Percentiles rank a stretch among this genome's conserved stretches.
phyloP scores from a whole-genome alignment of 1,140 invertebrate genomes.

The Medauroidea extradentata region DNA sequence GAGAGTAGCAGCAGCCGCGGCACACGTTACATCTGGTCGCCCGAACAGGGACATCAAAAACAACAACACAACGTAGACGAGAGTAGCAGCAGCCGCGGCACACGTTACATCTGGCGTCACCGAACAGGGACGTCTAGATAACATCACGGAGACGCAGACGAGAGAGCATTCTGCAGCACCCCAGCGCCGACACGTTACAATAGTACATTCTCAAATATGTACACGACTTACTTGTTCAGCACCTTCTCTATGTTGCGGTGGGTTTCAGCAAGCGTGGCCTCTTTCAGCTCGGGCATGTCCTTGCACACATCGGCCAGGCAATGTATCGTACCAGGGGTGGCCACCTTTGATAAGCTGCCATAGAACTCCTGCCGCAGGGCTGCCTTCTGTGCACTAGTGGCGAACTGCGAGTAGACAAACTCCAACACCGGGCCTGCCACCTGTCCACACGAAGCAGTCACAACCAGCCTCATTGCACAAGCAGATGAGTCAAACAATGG shows the following conservation, averaged over 20 bases:
- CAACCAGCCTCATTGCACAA: too few relatives aligned
- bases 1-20: too few relatives aligned
- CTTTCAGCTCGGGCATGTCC: slow-evolving; percentile 58
- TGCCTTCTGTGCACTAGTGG: slow-evolving; percentile 55
- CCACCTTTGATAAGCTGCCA: slow-evolving; percentile 65
- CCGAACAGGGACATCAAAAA: too few relatives aligned
- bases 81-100: too few relatives aligned
- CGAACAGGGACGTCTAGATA: too few relatives aligned
- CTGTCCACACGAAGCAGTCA: neutral
- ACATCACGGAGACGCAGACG: too few relatives aligned
- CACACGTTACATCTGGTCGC: too few relatives aligned
- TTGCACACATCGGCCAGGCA: slow-evolving; percentile 58
- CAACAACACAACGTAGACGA: too few relatives aligned
- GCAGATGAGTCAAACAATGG: too few relatives aligned
- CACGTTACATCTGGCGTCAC: too few relatives aligned
- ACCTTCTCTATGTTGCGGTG: slow-evolving; percentile 65
- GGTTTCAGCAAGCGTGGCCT: slow-evolving; percentile 61
- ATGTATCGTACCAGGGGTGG: slow-evolving; percentile 23
- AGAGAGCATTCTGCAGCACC: too few relatives aligned
- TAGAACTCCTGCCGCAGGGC: slow-evolving; percentile 73
- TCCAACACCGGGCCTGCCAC: slow-evolving; percentile 61
- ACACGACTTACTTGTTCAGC: slow-evolving; percentile 54
- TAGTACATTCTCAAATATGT: neutral
- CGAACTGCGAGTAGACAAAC: slow-evolving; percentile 58
- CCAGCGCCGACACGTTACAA: too few relatives aligned